These are phyloP conservation scores for Galbula dea DNA, from an alignment of 2,113 vertebrate genomes.

Conservation along the genomic window DNA sequence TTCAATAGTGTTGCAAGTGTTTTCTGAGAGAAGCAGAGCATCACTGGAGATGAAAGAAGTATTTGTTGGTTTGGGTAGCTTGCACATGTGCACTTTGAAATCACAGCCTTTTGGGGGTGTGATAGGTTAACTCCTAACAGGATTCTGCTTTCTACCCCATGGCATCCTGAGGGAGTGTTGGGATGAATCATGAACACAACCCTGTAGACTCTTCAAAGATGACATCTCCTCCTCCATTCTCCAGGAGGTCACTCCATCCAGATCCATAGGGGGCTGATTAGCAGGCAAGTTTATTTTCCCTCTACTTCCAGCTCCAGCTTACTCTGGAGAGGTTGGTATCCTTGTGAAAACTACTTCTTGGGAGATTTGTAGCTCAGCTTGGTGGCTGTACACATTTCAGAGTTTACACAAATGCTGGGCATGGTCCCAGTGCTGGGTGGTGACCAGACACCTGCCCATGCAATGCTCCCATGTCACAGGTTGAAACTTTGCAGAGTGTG, in stretches of 20 bases:
- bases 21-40: background rate
- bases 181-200: background rate
- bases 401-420: background rate
- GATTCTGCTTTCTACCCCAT: background rate
- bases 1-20: background rate
- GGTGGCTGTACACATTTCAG: background rate
- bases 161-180: background rate
- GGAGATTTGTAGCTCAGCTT: background rate
- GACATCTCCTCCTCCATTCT: accelerated
- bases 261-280: accelerated
- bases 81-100: background rate
- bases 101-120: background rate
- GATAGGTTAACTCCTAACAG: background rate
- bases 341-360: background rate
- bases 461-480: background rate
- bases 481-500: background rate
- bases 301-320: background rate
- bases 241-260: accelerated
- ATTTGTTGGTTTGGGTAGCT: background rate
- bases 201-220: background rate
- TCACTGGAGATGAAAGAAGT: background rate
- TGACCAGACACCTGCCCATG: background rate
- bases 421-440: background rate
- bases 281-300: background rate
- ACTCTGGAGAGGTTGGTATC: background rate